Percentiles rank a stretch among this genome's conserved stretches.
Conservation (phyloP, 2,113 vertebrate species). For the Chaenocephalus aceratus region DNA sequence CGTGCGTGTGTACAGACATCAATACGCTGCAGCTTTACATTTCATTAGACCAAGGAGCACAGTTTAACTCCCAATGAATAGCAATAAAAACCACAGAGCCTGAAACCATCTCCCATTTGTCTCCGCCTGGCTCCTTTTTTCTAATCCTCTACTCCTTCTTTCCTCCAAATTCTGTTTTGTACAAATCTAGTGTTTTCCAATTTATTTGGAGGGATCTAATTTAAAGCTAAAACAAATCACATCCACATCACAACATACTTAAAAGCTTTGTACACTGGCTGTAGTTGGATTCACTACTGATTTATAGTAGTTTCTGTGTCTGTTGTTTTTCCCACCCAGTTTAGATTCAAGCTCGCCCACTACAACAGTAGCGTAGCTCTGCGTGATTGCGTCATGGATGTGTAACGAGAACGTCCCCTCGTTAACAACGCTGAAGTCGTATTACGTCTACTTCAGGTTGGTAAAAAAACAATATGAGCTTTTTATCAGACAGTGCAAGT, state of each 20-base stretch:
- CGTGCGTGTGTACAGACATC: conserved; percentile 45
- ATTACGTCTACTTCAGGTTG: too few relatives aligned
- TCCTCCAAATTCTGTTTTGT: conserved; percentile 19
- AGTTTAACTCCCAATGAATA: conserved; percentile 79
- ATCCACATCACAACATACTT: conserved; percentile 3
- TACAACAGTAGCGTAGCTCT: too few relatives aligned
- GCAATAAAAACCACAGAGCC: conserved; percentile 75
- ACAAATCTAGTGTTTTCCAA: conserved; percentile 37
- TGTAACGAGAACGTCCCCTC: too few relatives aligned
- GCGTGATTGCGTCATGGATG: too few relatives aligned
- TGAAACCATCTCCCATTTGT: conserved; percentile 50
- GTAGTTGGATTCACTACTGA: conserved; percentile 43
- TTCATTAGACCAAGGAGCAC: conserved; percentile 77
- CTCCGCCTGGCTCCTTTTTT: conserved; percentile 17
- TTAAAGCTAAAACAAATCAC: conserved; percentile 27
- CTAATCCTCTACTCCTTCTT: conserved; percentile 24
- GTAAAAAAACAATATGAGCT: too few relatives aligned
- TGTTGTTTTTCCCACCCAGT: too few relatives aligned
- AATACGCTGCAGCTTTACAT: conserved; percentile 77
- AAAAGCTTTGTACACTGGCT: conserved; percentile 35
- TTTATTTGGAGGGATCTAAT: conserved; percentile 15
- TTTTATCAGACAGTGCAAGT: too few relatives aligned
- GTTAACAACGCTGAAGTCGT: too few relatives aligned
- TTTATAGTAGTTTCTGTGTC: conserved; percentile 46
- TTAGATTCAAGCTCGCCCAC: too few relatives aligned